A percentile compares a stretch with the other conserved stretches of the same genome.
Evolutionary conservation across 2,797 vertebrate genomes (phyloP).

Genomic region (Melopsittacus undulatus): DNA sequence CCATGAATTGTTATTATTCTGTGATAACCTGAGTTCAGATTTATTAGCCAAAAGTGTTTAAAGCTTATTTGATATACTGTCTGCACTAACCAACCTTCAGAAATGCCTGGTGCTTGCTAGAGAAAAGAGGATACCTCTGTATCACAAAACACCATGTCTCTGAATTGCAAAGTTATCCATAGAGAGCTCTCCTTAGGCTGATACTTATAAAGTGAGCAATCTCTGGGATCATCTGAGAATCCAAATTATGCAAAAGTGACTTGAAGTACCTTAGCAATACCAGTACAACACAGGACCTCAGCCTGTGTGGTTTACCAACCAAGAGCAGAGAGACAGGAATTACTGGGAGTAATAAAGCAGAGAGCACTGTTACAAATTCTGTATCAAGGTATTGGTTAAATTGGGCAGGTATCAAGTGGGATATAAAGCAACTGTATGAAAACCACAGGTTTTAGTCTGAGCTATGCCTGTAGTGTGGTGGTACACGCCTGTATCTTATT

Average conservation of each 20-base stretch:
- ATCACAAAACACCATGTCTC: background rate
- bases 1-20: background rate
- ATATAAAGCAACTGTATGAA: background rate
- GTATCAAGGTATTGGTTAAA: background rate
- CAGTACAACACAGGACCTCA: background rate
- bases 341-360: background rate
- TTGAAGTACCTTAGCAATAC: background rate
- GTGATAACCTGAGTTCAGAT: background rate
- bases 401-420: background rate
- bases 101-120: background rate
- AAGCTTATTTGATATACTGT: background rate
- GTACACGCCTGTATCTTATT: background rate
- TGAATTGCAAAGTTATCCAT: background rate
- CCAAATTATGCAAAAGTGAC: background rate
- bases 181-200: background rate
- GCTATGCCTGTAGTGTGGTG: background rate
- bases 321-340: background rate
- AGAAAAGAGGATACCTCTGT: background rate
- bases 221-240: constrained; percentile 1
- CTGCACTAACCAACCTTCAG: background rate
- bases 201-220: background rate
- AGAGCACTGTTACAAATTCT: background rate
- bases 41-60: background rate
- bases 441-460: background rate
- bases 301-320: background rate